Conservation (phyloP, 2,113 vertebrate genomes). For the Polypterus senegalus region DNA sequence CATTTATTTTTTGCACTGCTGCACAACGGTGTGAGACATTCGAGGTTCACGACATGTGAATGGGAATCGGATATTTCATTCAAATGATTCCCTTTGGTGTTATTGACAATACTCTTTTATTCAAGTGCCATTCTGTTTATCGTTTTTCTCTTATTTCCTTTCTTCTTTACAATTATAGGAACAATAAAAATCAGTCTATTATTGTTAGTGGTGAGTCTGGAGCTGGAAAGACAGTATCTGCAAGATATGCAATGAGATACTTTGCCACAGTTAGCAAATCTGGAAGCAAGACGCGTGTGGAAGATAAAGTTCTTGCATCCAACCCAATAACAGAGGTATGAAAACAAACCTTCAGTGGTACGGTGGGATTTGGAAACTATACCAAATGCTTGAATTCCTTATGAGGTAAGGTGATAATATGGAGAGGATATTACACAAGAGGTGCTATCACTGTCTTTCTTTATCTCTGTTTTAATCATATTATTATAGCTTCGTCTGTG, state of each 20-base stretch:
- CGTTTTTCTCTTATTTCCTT: background rate
- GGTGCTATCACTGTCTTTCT: no score
- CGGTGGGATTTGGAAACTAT: background rate
- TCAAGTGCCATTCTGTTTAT: background rate
- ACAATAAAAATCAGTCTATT: constrained; percentile 86
- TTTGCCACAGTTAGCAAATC: constrained; percentile 92
- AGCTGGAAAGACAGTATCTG: constrained; percentile 93
- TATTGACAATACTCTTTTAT: background rate
- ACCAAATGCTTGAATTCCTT: background rate
- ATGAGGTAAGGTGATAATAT: background rate
- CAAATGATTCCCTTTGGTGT: background rate
- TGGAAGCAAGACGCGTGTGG: constrained; percentile 68
- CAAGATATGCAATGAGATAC: constrained; percentile 90
- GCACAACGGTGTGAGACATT: background rate
- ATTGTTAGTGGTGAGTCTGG: constrained; percentile 96
- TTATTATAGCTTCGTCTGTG: no score
- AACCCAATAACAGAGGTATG: constrained; percentile 89
- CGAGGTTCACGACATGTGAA: background rate
- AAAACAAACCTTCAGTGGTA: background rate
- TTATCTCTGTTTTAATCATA: no score
- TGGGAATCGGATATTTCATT: background rate
- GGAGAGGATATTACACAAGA: no score
- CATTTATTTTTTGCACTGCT: no score
- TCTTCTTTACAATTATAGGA: constrained; percentile 42
- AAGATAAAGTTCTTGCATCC: constrained; percentile 89